phyloP scores from a whole-genome alignment of 2,113 vertebrate species.

The Microtus richardsoni region DNA sequence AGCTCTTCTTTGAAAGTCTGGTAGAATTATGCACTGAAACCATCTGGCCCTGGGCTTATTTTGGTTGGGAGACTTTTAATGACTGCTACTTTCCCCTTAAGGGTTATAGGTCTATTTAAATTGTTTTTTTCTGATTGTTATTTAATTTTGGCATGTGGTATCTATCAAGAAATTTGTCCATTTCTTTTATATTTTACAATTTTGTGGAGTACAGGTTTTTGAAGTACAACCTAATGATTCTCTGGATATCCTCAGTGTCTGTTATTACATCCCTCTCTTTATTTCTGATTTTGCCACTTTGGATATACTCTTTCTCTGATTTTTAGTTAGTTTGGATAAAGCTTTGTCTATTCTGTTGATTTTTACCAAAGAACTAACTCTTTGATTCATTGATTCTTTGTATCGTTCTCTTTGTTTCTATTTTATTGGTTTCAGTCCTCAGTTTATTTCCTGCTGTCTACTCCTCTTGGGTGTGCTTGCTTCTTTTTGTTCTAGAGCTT shows the following conservation, averaged over 20 bases:
- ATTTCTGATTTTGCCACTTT: background rate
- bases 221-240: background rate
- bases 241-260: background rate
- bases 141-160: background rate
- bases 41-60: background rate
- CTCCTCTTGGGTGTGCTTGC: background rate
- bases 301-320: background rate
- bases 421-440: background rate
- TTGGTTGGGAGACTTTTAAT: background rate
- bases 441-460: background rate
- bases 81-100: background rate
- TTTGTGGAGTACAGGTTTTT: background rate
- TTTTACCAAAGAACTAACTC: background rate
- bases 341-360: background rate
- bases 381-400: background rate
- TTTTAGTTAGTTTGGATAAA: background rate
- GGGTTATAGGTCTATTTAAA: background rate
- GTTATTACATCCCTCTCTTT: background rate
- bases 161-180: background rate
- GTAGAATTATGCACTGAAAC: background rate
- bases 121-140: background rate
- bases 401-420: background rate
- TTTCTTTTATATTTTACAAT: background rate
- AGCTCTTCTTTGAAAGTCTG: background rate
- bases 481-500: background rate